These are phyloP conservation scores for Helobdella robusta DNA, from an alignment of 2,888 invertebrate species.

Conservation along the genomic window DNA sequence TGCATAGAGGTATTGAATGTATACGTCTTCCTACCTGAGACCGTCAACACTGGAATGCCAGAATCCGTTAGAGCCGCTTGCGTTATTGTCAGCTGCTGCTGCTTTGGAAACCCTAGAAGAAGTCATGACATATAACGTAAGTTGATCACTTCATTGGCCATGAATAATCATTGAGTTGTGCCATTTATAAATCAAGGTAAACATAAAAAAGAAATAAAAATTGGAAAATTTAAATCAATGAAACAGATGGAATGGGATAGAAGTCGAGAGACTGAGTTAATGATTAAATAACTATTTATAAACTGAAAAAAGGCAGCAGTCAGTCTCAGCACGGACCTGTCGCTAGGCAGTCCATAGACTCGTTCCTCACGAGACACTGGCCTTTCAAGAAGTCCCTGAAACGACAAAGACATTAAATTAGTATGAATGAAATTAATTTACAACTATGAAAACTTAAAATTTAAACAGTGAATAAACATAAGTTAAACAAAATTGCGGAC, in stretches of 20 bases:
- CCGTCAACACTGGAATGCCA: slow-evolving; percentile 71
- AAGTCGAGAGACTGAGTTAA: not conserved
- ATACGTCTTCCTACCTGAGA: slow-evolving; percentile 74
- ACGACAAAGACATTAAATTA: not conserved
- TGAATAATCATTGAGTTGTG: too few species aligned
- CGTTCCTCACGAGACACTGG: slow-evolving; percentile 22
- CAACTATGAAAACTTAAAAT: slow-evolving; percentile 5
- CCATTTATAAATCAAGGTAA: too few species aligned
- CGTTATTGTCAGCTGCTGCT: not conserved
- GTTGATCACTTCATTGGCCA: too few species aligned
- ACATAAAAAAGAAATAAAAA: not conserved
- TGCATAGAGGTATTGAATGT: slow-evolving; percentile 67
- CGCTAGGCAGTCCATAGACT: slow-evolving; percentile 24
- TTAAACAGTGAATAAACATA: too few species aligned
- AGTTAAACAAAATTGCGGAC: not conserved
- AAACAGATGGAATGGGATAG: not conserved
- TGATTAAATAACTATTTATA: not conserved
- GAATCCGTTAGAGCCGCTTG: slow-evolving; percentile 52
- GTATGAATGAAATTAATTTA: not conserved
- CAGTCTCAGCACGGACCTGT: slow-evolving; percentile 12
- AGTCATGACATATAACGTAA: too few species aligned
- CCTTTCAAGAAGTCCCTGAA: slow-evolving; percentile 17
- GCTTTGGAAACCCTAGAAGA: not conserved
- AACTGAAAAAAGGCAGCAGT: not conserved
- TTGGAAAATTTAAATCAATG: not conserved